Percentiles rank a stretch among this genome's conserved stretches.
Conservation (phyloP, 2,797 vertebrate species). For the Cynopterus sphinx region DNA sequence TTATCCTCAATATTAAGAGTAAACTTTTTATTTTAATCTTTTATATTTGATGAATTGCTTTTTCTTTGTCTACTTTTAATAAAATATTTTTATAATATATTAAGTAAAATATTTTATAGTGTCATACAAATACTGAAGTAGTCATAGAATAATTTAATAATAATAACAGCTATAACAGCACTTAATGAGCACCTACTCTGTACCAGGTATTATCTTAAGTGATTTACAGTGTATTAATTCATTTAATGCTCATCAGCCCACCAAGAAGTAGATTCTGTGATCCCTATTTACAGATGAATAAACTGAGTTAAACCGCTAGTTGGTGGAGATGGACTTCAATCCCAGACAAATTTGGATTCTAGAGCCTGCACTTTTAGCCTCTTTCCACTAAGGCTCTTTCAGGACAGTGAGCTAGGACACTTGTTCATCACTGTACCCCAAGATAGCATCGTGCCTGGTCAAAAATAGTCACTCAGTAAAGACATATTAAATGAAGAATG, state of each 20-base stretch:
- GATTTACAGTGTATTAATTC: neutral
- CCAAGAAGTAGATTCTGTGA: neutral
- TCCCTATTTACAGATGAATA: slow-evolving; percentile 6
- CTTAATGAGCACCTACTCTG: neutral
- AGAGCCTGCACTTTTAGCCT: neutral
- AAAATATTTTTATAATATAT: neutral
- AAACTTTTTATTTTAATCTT: neutral
- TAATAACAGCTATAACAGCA: neutral
- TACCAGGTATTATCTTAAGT: neutral
- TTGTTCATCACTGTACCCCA: neutral
- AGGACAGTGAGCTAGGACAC: neutral
- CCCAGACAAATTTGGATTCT: neutral
- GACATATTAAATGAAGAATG: neutral
- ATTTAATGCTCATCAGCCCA: neutral
- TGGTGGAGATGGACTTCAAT: neutral
- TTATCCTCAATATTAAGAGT: neutral
- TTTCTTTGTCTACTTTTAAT: slow-evolving; percentile 1
- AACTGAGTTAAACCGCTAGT: neutral
- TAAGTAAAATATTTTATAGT: neutral
- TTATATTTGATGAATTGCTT: neutral
- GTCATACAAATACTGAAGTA: neutral
- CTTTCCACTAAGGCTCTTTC: neutral
- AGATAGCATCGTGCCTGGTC: neutral
- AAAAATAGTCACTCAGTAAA: neutral
- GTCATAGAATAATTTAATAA: neutral